Conservation (phyloP, 1,140 invertebrate genomes). For the Ruditapes philippinarum region DNA sequence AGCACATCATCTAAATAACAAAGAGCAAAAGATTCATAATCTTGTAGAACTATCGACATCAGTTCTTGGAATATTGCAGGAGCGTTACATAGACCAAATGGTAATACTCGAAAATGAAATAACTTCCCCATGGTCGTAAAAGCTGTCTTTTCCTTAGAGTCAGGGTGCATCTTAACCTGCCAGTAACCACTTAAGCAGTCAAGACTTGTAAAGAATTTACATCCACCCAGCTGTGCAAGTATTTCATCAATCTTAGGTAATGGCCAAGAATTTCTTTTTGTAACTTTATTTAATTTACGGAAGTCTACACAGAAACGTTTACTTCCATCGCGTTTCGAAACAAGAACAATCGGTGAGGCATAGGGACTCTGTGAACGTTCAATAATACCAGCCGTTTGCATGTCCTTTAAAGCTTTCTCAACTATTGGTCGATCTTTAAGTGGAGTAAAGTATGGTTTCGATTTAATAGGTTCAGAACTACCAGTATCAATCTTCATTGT, state of each 20-base stretch:
- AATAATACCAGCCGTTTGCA: background rate
- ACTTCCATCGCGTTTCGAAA: background rate
- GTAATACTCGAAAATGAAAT: constrained; percentile 60
- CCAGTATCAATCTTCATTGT: constrained; percentile 34
- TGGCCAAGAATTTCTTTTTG: constrained; percentile 12
- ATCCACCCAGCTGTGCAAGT: background rate
- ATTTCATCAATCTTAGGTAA: constrained; percentile 22
- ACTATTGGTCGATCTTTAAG: background rate
- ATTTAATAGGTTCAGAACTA: background rate
- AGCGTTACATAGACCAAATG: constrained; percentile 74
- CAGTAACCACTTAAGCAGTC: constrained; percentile 7
- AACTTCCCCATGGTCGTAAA: constrained; percentile 57
- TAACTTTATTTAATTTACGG: background rate
- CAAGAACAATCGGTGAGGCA: background rate
- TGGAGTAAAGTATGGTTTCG: constrained; percentile 53
- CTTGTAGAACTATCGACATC: constrained; percentile 71
- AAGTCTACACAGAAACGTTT: background rate
- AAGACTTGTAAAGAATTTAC: constrained; percentile 1
- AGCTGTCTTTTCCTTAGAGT: constrained; percentile 81
- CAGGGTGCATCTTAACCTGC: constrained; percentile 19
- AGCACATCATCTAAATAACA: constrained; percentile 64
- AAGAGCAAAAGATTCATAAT: constrained; percentile 48
- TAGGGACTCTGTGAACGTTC: background rate
- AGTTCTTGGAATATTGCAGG: constrained; percentile 75
- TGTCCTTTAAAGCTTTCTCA: background rate